A percentile compares a stretch with the other conserved stretches of the same genome.
These are phyloP conservation scores for Eupithecia tripunctaria DNA, from an alignment of 2,888 invertebrate genomes.

Conservation along the genomic window DNA sequence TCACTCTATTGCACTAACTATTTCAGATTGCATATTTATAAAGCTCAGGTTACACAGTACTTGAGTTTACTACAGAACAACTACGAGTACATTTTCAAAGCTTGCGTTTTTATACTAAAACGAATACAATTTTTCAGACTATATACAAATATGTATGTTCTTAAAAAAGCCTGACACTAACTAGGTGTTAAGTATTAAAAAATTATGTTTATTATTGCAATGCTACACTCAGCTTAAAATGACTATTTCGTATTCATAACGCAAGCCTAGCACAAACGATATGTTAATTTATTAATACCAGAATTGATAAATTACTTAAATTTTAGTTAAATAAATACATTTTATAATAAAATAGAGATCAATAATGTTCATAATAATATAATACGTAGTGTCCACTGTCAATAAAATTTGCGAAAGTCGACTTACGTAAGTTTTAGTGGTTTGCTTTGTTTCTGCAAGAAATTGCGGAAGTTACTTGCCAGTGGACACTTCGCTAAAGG, in stretches of 20 bases:
- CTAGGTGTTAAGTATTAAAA: neutral
- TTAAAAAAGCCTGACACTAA: neutral
- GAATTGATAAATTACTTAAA: neutral
- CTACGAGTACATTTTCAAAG: conserved; percentile 41
- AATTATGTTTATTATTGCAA: conserved; percentile 9
- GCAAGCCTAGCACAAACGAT: conserved; percentile 25
- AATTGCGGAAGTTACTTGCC: no score
- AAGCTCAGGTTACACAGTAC: conserved; percentile 56
- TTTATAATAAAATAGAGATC: conserved; percentile 30
- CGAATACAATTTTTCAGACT: conserved; percentile 13
- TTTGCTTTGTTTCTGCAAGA: no score
- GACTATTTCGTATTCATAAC: neutral
- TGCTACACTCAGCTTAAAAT: conserved; percentile 9
- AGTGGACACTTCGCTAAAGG: neutral
- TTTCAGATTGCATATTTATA: conserved; percentile 67
- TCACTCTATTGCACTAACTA: conserved; percentile 65
- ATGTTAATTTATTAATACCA: conserved; percentile 23
- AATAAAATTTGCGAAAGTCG: no score
- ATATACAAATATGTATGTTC: conserved; percentile 1
- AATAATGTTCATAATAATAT: conserved; percentile 24
- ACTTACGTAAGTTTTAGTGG: no score
- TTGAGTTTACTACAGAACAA: conserved; percentile 31
- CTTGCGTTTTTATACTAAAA: conserved; percentile 25
- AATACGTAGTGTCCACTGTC: no score
- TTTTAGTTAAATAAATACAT: conserved; percentile 6